Percentiles rank a stretch among this genome's conserved stretches.
phyloP scores from a whole-genome alignment of 2,797 vertebrate genomes.

The Cryptoprocta ferox region DNA sequence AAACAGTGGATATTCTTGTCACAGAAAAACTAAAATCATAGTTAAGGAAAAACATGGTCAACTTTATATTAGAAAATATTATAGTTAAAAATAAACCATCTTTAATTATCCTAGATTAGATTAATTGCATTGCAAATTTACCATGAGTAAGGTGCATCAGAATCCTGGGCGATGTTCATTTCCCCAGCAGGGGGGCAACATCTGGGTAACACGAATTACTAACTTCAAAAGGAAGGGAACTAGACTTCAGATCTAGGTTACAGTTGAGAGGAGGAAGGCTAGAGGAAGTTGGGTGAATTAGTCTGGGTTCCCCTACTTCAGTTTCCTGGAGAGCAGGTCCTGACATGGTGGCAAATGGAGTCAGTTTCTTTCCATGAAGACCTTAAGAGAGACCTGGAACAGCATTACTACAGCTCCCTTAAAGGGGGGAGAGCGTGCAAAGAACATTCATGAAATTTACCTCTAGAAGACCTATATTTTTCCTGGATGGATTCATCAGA shows the following conservation, averaged over 20 bases:
- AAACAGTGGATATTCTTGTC: not conserved
- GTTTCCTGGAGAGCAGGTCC: not conserved
- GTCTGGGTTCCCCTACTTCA: not conserved
- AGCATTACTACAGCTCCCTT: not conserved
- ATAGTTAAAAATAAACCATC: not conserved
- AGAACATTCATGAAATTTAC: not conserved
- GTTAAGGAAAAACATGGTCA: not conserved
- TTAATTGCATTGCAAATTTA: not conserved
- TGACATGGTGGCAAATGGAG: not conserved
- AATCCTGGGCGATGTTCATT: not conserved
- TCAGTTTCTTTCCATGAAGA: not conserved
- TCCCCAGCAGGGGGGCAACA: not conserved
- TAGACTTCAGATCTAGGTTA: not conserved
- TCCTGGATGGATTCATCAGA: not conserved
- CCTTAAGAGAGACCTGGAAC: not conserved
- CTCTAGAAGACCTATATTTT: not conserved
- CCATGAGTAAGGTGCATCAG: not conserved
- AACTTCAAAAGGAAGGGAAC: not conserved
- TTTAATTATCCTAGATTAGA: not conserved
- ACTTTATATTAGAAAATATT: not conserved
- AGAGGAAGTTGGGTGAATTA: not conserved
- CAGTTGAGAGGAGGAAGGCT: not conserved
- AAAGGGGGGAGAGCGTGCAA: not conserved
- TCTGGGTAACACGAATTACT: not conserved
- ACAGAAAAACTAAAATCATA: slow-evolving; percentile 41